phyloP scores from a whole-genome alignment of 2,888 invertebrate genomes.

The Drosophila borealis region DNA sequence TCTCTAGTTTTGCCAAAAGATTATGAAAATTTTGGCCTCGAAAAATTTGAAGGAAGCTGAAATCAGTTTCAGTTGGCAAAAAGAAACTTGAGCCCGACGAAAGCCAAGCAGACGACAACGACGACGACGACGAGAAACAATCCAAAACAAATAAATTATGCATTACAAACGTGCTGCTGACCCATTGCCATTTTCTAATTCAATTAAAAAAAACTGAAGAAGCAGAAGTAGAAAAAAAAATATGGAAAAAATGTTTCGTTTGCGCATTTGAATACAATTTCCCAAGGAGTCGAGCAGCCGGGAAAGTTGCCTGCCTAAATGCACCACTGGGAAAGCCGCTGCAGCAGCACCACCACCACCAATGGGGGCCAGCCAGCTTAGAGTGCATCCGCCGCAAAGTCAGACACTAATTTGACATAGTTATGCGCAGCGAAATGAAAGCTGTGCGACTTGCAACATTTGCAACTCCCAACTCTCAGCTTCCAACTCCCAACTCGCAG shows the following conservation, averaged over 20 bases:
- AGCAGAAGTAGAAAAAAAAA: constrained; percentile 8
- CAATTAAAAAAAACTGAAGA: constrained; percentile 64
- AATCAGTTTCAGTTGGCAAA: constrained; percentile 51
- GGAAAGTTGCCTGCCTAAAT: constrained; percentile 69
- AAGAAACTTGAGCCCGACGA: constrained; percentile 46
- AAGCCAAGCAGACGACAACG: constrained; percentile 8
- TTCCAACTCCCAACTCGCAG: constrained; percentile 22
- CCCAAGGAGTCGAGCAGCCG: constrained; percentile 65
- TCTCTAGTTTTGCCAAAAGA: constrained; percentile 78
- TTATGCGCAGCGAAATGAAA: constrained; percentile 77
- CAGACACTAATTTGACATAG: constrained; percentile 79
- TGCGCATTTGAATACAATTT: constrained; percentile 74
- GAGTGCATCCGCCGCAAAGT: constrained; percentile 47
- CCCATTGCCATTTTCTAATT: constrained; percentile 81
- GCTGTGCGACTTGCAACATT: constrained; percentile 53
- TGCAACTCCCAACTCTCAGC: constrained; percentile 18
- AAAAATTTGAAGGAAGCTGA: constrained; percentile 46
- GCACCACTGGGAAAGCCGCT: constrained; percentile 64
- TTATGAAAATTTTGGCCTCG: constrained; percentile 83
- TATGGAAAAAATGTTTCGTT: constrained; percentile 36
- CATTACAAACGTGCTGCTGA: constrained; percentile 81
- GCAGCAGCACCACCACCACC: constrained; percentile 7
- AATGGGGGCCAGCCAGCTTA: constrained; percentile 28
- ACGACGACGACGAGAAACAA: constrained; percentile 30
- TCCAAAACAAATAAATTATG: constrained; percentile 73